Evolutionary conservation across 1,140 invertebrate genomes (phyloP).

Genomic region (Hylaeus anthracinus): DNA sequence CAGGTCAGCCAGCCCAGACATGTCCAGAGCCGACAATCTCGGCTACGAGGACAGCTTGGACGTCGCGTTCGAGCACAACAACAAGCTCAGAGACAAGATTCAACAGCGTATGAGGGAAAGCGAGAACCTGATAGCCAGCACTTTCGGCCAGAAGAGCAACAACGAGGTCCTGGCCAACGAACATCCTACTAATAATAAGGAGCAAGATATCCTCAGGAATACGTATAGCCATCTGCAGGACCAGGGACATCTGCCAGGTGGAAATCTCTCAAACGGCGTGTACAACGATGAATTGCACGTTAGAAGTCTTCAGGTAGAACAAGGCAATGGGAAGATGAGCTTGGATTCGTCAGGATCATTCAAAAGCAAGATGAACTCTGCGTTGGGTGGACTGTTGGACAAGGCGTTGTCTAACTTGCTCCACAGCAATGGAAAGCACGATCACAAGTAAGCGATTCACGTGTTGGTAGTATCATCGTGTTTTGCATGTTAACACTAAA

Average conservation of each 20-base stretch:
- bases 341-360: slow-evolving; percentile 55
- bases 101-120: slow-evolving; percentile 79
- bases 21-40: slow-evolving; percentile 68
- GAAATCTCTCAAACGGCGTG: slow-evolving; percentile 32
- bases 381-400: slow-evolving; percentile 74
- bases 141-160: slow-evolving; percentile 69
- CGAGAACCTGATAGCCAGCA: slow-evolving; percentile 75
- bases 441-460: slow-evolving; percentile 74
- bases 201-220: slow-evolving; percentile 21
- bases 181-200: slow-evolving; percentile 1
- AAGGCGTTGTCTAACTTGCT: slow-evolving; percentile 77
- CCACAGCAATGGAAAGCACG: slow-evolving; percentile 76
- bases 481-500: too few species aligned
- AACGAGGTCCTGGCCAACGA: slow-evolving; percentile 5
- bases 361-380: slow-evolving; percentile 71
- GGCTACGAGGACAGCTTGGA: slow-evolving; percentile 78
- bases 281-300: slow-evolving; percentile 6
- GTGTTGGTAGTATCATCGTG: neutral
- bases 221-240: slow-evolving; percentile 37
- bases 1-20: slow-evolving; percentile 70
- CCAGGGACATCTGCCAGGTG: slow-evolving; percentile 11
- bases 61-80: slow-evolving; percentile 79
- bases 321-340: neutral
- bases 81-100: slow-evolving; percentile 78
- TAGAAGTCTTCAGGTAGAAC: slow-evolving; percentile 3